phyloP scores from a whole-genome alignment of 2,888 invertebrate species.

The Actias luna region DNA sequence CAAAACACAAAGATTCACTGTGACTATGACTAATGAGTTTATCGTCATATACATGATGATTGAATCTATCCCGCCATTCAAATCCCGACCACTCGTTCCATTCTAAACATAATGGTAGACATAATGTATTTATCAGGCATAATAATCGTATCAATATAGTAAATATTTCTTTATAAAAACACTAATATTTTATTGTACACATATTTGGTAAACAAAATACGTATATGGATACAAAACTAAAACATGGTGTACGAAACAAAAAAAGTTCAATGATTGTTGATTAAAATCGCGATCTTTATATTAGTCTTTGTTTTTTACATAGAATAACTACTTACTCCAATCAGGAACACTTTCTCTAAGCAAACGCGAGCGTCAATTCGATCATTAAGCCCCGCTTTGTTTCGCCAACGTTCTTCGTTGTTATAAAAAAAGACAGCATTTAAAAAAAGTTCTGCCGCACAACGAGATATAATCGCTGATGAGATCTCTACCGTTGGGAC shows the following conservation, averaged over 20 bases:
- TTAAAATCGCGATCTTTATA: conserved; percentile 24
- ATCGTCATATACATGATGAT: background rate
- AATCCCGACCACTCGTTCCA: too few species aligned
- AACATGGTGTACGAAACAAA: background rate
- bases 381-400: conserved; percentile 56
- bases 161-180: too few species aligned
- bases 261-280: conserved; percentile 1
- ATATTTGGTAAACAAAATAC: too few species aligned
- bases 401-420: conserved; percentile 44
- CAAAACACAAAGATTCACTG: background rate
- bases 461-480: conserved; percentile 64
- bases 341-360: conserved; percentile 48
- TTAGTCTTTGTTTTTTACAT: conserved; percentile 42
- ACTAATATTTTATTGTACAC: too few species aligned
- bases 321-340: conserved; percentile 33
- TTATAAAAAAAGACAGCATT: conserved; percentile 18
- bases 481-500: conserved; percentile 58
- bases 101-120: too few species aligned
- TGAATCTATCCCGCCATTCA: too few species aligned
- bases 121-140: too few species aligned
- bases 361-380: conserved; percentile 51
- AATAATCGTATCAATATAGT: too few species aligned
- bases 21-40: too few species aligned
- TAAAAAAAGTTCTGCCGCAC: conserved; percentile 15
- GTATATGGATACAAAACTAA: too few species aligned